Evolutionary conservation across 2,888 invertebrate genomes (phyloP).

Genomic region (Sylvicola cinctus): DNA sequence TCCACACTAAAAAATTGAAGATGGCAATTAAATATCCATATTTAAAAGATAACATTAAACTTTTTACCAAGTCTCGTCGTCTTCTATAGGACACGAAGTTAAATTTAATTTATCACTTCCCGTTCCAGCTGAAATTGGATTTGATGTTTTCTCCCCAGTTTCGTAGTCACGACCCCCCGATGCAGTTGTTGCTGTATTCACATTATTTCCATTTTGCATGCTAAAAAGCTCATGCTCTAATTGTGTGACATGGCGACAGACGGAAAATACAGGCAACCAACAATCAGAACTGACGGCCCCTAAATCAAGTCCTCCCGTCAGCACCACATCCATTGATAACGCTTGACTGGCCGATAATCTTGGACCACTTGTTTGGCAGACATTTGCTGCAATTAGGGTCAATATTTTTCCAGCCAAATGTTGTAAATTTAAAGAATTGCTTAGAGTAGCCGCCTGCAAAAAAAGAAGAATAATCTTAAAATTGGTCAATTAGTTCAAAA

Average conservation of each 20-base stretch:
- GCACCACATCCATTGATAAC: conserved; percentile 75
- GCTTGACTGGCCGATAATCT: conserved; percentile 76
- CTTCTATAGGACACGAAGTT: conserved; percentile 39
- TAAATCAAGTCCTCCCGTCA: conserved; percentile 70
- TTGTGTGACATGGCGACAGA: conserved; percentile 80
- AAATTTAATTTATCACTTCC: conserved; percentile 38
- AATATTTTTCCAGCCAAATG: conserved; percentile 80
- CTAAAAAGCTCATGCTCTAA: conserved; percentile 82
- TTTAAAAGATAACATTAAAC: too few relatives aligned
- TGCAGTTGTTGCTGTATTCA: conserved; percentile 15
- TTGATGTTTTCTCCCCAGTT: conserved; percentile 17
- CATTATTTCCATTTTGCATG: conserved; percentile 30
- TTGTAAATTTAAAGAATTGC: conserved; percentile 74
- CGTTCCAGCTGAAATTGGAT: conserved; percentile 24
- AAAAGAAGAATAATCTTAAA: not conserved
- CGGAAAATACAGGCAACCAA: conserved; percentile 90
- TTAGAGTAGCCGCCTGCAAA: conserved; percentile 60
- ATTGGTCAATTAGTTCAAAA: not conserved
- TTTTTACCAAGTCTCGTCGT: conserved; percentile 56
- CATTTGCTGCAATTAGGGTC: conserved; percentile 66
- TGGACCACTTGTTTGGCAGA: conserved; percentile 60
- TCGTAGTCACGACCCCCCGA: conserved; percentile 22
- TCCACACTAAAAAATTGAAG: conserved; percentile 40
- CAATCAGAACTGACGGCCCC: conserved; percentile 85
- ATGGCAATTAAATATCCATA: not conserved